Conservation (phyloP, 1,140 invertebrate genomes). For the Pollicipes pollicipes region DNA sequence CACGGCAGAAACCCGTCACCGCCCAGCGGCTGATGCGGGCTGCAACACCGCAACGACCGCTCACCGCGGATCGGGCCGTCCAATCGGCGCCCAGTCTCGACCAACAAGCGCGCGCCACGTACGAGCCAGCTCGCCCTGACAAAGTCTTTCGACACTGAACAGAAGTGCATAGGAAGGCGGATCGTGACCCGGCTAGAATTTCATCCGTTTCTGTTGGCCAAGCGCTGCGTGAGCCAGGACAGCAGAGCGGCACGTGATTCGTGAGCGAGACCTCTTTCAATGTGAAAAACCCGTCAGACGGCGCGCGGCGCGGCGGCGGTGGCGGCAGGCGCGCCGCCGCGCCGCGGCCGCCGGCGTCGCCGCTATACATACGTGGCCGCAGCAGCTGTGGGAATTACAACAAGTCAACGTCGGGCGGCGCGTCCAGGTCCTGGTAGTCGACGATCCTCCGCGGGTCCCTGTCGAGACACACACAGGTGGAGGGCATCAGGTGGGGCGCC, state of each 20-base stretch:
- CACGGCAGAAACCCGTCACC: neutral
- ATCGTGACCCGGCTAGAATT: neutral
- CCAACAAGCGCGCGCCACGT: no score
- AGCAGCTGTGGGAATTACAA: slow-evolving; percentile 29
- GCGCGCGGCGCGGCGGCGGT: no score
- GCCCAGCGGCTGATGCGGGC: neutral
- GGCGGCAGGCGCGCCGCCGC: no score
- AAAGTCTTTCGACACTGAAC: neutral
- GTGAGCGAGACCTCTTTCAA: neutral
- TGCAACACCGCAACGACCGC: neutral
- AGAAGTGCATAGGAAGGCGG: neutral
- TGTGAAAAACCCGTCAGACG: neutral
- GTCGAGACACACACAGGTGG: neutral
- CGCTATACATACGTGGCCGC: neutral
- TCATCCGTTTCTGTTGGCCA: no score
- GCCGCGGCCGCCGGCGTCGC: no score
- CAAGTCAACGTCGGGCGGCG: slow-evolving; percentile 49
- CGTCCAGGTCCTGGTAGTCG: slow-evolving; percentile 67
- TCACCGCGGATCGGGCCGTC: neutral
- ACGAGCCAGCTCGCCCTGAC: no score
- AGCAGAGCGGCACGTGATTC: neutral
- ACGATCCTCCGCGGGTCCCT: slow-evolving; percentile 44
- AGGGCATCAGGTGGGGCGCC: neutral
- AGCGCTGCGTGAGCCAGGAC: no score
- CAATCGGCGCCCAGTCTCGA: no score